Percentiles rank a stretch among this genome's conserved stretches.
Conservation (phyloP, 2,797 vertebrate genomes). For the Myotis pilosus region DNA sequence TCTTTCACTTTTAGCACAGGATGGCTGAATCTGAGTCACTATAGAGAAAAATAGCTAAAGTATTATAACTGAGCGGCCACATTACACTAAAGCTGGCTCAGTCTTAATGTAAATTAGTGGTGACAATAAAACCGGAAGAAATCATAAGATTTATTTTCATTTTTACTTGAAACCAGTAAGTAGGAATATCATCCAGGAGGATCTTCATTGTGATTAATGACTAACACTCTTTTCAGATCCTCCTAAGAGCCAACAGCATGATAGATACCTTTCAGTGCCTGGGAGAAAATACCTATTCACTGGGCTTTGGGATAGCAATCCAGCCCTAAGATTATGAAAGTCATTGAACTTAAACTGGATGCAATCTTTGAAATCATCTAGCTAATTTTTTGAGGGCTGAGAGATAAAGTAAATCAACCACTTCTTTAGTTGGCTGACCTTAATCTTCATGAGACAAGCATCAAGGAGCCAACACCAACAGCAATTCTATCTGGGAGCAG, state of each 20-base stretch:
- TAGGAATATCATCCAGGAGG: background rate
- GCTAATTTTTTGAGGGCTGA: background rate
- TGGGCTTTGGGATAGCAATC: background rate
- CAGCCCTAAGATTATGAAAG: background rate
- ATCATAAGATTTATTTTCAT: background rate
- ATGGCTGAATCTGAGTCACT: background rate
- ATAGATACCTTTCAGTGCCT: background rate
- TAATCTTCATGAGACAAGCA: background rate
- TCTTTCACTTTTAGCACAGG: constrained; percentile 15
- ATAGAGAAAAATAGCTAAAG: background rate
- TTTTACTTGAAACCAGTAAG: background rate
- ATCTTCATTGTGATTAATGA: background rate
- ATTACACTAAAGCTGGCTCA: background rate
- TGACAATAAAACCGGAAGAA: constrained; percentile 28
- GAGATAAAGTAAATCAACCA: background rate
- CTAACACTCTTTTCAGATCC: background rate
- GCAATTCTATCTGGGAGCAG: background rate
- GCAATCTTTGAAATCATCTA: constrained; percentile 4
- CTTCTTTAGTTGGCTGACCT: background rate
- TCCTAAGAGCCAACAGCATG: background rate
- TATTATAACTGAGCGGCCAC: background rate
- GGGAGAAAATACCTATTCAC: background rate
- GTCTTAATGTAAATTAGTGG: background rate
- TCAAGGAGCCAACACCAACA: background rate
- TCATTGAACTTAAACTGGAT: background rate